Base-by-base conservation (phyloP, 2,113 vertebrate species). In the Gambusia affinis region DNA sequence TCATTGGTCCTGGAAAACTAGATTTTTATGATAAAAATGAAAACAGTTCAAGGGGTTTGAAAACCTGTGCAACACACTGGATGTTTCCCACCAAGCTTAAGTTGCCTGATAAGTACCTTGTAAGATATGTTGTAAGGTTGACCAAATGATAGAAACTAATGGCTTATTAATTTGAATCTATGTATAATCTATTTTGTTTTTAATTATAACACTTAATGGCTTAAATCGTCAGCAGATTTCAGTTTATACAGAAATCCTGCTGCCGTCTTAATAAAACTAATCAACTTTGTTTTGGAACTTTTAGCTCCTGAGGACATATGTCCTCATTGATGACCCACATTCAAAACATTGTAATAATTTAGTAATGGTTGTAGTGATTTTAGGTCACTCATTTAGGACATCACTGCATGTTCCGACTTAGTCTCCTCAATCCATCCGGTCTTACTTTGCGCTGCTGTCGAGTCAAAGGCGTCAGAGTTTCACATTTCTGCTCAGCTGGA, bases 401-500 rank as follows among this genome's bases (percentile, higher is more conserved):
- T 64, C 60, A 15, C 35, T 33, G 70, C 11, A 24, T 29, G n/a
- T 35, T 71, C 60, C 61, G 28, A 64, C 69, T 57, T 8, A 29
- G 19, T 72, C 81, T 70, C 11, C 64, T 81, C 51, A 29, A 29
- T 72, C 72, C 0, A 14, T 37, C 14, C 22, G 57, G 22, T 57
- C 27, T 29, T 37, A 67, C 67, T 76, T 73, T 4, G 19, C 68
- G 66, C 67, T 69, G 15, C 31, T 60, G 80, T 79, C 70, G 57
- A 81, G 67, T 28, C 64, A 67, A 64, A 11, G 64, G 44, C 63
- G 57, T 77, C 60, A 19, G 24, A 60, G 73, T 31, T 39, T 80
- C 42, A 57, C 47, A 72, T 74, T 76, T 81, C 54, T 28, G 39
- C 70, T 61, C 65, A 78, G 29, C 60, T 78, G 1, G 30, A 42